These are phyloP conservation scores for Seriola aureovittata DNA, from an alignment of 2,113 vertebrate genomes.

Conservation along the genomic window DNA sequence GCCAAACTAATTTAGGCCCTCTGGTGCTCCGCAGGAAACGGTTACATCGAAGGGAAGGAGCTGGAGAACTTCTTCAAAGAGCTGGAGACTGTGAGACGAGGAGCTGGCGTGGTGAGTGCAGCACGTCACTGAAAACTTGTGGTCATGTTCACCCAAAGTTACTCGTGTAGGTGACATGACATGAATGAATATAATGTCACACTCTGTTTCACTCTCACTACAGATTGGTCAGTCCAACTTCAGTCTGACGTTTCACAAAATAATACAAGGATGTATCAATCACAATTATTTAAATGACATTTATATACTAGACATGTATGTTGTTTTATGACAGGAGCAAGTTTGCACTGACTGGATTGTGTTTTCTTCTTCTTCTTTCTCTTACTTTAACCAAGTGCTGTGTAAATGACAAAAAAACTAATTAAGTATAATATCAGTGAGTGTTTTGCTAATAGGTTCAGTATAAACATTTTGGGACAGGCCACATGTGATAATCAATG, in stretches of 20 bases:
- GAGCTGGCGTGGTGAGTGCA: constrained; percentile 89
- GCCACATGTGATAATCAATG: too few species aligned
- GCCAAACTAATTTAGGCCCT: constrained; percentile 53
- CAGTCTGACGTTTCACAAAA: neutral
- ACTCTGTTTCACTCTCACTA: neutral
- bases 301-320: neutral
- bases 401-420: neutral
- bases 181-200: neutral
- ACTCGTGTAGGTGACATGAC: neutral
- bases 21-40: constrained; percentile 87
- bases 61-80: constrained; percentile 96
- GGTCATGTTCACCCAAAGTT: neutral
- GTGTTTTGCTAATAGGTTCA: neutral
- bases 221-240: neutral
- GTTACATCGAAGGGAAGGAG: constrained; percentile 97
- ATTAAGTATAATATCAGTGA: neutral
- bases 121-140: neutral
- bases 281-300: neutral
- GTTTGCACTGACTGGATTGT: too few species aligned
- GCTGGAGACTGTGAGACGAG: constrained; percentile 90
- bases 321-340: too few species aligned
- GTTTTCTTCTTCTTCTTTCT: too few species aligned
- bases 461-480: too few species aligned
- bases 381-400: too few species aligned
- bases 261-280: neutral